Conservation (phyloP, 2,113 vertebrate species). For the Calyptommatus sinebrachiatus region DNA sequence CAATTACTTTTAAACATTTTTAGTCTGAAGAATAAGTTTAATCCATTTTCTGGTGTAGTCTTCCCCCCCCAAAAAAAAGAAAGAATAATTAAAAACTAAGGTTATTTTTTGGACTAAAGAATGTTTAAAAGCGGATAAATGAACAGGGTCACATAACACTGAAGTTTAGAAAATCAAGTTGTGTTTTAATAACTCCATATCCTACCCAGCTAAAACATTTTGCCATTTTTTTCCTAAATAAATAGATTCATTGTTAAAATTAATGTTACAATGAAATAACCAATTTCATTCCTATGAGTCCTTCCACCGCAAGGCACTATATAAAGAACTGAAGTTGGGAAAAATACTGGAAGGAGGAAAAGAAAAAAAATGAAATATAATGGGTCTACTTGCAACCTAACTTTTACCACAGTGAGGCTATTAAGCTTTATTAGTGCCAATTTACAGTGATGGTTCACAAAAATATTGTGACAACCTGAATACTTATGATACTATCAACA, state of each 20-base stretch:
- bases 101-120: no score
- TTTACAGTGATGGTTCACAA: no score
- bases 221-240: conserved; percentile 9
- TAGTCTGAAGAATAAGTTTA: no score
- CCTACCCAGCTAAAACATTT: background rate
- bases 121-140: no score
- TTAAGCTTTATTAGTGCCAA: background rate
- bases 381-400: background rate
- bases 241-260: background rate
- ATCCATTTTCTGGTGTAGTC: no score
- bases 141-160: no score
- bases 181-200: conserved; percentile 7
- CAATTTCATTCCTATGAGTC: background rate
- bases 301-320: background rate
- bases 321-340: background rate
- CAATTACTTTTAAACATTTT: no score
- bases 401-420: background rate
- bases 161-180: conserved; percentile 38
- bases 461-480: no score
- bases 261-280: conserved; percentile 25
- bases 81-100: no score
- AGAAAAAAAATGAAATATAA: background rate
- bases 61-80: no score
- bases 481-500: no score
- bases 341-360: background rate